Base-by-base conservation (phyloP, 2,888 invertebrate species). In the Digitonthophagus gazella region DNA sequence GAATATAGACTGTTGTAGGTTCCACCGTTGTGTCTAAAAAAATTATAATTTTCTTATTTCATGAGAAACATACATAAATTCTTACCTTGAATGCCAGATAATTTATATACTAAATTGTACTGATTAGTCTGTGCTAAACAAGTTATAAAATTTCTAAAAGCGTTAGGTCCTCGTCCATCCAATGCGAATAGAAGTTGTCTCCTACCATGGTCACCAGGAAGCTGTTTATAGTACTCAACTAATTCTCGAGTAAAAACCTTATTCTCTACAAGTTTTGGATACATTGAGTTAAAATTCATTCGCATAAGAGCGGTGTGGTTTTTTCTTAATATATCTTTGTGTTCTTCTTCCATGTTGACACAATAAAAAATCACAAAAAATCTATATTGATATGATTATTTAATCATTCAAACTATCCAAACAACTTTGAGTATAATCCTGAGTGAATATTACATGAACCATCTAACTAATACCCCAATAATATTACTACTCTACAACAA, bases 331-430 rank as follows among this genome's bases (percentile, higher is more conserved):
- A 70, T 63, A 28, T 68, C 56, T 58, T 55, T 57, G 57, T 70
- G 68, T n/a, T 57, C 54, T 15, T 44, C 15, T 15, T 68, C 68
- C 70, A 70, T 70, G n/a, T 19, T 61, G n/a, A n/a, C n/a, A n/a
- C n/a, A n/a, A n/a, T n/a, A n/a, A n/a, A n/a, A n/a, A n/a, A n/a
- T n/a, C n/a, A n/a, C n/a, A n/a, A n/a, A n/a, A n/a, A n/a, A n/a
- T n/a, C n/a, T n/a, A n/a, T n/a, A n/a, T n/a, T n/a, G n/a, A n/a
- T n/a, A n/a, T n/a, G n/a, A n/a, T n/a, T n/a, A n/a, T n/a, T n/a
- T n/a, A n/a, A n/a, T n/a, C n/a, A n/a, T n/a, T n/a, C n/a, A n/a
- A n/a, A n/a, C n/a, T n/a, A n/a, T n/a, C n/a, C n/a, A n/a, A n/a
- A n/a, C n/a, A n/a, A n/a, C n/a, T n/a, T n/a, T n/a, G n/a, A n/a